A percentile compares a stretch with the other conserved stretches of the same genome.
These are phyloP conservation scores for Parauchenoglanis punctatus DNA, from an alignment of 2,797 vertebrate genomes.

Conservation along the genomic window DNA sequence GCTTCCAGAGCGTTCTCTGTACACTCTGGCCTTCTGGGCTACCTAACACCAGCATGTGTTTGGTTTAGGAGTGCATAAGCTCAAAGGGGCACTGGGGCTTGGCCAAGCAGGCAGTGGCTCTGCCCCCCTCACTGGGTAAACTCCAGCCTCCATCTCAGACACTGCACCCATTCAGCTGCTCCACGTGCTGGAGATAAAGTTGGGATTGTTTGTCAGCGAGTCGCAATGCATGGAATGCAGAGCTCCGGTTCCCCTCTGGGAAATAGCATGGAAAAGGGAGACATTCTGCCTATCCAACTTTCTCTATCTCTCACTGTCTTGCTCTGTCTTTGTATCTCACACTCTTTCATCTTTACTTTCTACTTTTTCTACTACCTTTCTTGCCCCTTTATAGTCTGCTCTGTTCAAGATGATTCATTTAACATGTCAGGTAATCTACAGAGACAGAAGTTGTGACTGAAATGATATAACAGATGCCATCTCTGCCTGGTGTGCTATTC, in stretches of 20 bases:
- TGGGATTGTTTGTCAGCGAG: conserved; percentile 81
- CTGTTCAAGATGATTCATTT: conserved; percentile 43
- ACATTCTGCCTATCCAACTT: conserved; percentile 60
- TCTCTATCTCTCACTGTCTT: conserved; percentile 34
- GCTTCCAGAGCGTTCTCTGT: conserved; percentile 49
- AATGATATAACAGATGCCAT: conserved; percentile 68
- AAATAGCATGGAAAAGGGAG: conserved; percentile 53
- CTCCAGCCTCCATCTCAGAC: conserved; percentile 66
- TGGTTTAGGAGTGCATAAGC: conserved; percentile 63
- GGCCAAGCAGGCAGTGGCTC: conserved; percentile 51
- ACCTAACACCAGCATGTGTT: conserved; percentile 54
- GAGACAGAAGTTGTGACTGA: conserved; percentile 53
- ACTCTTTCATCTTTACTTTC: conserved; percentile 28
- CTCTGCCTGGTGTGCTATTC: conserved; percentile 65
- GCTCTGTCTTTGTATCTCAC: conserved; percentile 3
- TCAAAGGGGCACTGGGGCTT: conserved; percentile 55
- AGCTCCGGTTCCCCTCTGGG: conserved; percentile 64
- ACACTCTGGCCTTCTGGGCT: conserved; percentile 44
- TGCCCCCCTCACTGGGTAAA: conserved; percentile 69
- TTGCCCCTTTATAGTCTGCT: conserved; percentile 24
- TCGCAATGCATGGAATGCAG: conserved; percentile 81
- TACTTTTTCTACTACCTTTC: conserved; percentile 38
- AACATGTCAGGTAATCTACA: conserved; percentile 37
- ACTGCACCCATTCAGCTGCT: conserved; percentile 78
- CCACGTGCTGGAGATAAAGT: conserved; percentile 76